These are phyloP conservation scores for Amphiprion ocellaris DNA, from an alignment of 2,113 vertebrate species.

Conservation along the genomic window DNA sequence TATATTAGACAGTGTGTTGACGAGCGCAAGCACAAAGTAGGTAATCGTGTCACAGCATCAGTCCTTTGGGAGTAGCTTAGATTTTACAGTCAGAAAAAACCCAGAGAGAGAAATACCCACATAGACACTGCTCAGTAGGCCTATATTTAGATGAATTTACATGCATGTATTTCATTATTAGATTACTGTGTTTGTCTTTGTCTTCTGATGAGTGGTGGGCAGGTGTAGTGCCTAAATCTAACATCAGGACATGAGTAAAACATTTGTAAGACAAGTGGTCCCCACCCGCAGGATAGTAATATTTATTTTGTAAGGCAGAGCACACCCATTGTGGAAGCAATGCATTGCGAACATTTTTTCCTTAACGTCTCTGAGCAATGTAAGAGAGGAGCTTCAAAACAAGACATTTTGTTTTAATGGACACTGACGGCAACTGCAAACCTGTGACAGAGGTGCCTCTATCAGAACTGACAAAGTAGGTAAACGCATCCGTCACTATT, in stretches of 20 bases:
- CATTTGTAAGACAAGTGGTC: slow-evolving; percentile 33
- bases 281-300: slow-evolving; percentile 19
- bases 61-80: not conserved
- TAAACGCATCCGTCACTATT: slow-evolving; percentile 56
- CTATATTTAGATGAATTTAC: not conserved
- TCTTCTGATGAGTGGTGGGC: slow-evolving; percentile 1
- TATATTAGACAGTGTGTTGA: not conserved
- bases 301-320: slow-evolving; percentile 61
- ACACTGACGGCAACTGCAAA: slow-evolving; percentile 34
- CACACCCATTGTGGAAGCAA: slow-evolving; percentile 47
- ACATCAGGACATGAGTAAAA: slow-evolving; percentile 19
- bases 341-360: slow-evolving; percentile 40
- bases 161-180: slow-evolving; percentile 6
- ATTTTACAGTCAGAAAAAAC: too few relatives aligned
- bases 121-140: too few relatives aligned
- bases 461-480: slow-evolving; percentile 58
- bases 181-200: not conserved
- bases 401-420: slow-evolving; percentile 61
- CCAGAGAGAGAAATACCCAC: not conserved
- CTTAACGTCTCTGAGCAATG: slow-evolving; percentile 38
- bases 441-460: slow-evolving; percentile 40
- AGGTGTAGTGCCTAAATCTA: slow-evolving; percentile 33
- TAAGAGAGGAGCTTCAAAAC: slow-evolving; percentile 38
- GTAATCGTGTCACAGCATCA: not conserved
- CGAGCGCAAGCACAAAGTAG: not conserved